Evolutionary conservation across 2,113 vertebrate species (phyloP).

Genomic region (Brachirus orientalis): DNA sequence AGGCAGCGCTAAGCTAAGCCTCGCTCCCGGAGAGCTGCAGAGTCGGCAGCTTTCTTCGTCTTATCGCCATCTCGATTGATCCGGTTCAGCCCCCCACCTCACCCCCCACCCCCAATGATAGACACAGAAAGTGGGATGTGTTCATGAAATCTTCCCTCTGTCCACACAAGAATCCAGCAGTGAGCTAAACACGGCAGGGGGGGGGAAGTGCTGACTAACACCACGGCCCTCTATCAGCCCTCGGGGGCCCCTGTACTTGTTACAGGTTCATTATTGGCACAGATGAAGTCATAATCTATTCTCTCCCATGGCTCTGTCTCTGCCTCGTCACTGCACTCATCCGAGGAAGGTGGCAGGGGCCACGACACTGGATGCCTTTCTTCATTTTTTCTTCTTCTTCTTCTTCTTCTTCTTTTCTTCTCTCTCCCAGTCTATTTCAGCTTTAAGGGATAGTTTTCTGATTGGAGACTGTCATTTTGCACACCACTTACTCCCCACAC

Average conservation of each 20-base stretch:
- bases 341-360: slow-evolving; percentile 25
- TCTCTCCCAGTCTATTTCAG: slow-evolving; percentile 19
- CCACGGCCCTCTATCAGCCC: slow-evolving; percentile 32
- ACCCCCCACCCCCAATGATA: too few relatives aligned
- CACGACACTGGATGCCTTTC: background rate
- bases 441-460: slow-evolving; percentile 15
- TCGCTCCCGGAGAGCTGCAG: slow-evolving; percentile 61
- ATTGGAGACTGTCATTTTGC: too few relatives aligned
- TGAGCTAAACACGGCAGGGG: background rate
- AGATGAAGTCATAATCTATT: slow-evolving; percentile 64
- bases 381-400: background rate
- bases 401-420: background rate
- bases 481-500: too few relatives aligned
- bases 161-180: slow-evolving; percentile 19
- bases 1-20: slow-evolving; percentile 57
- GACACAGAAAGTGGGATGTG: slow-evolving; percentile 67
- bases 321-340: slow-evolving; percentile 37
- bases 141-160: slow-evolving; percentile 48
- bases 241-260: slow-evolving; percentile 40
- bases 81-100: too few relatives aligned
- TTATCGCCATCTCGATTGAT: slow-evolving; percentile 76
- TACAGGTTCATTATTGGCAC: slow-evolving; percentile 68
- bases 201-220: slow-evolving; percentile 69
- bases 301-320: slow-evolving; percentile 63
- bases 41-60: slow-evolving; percentile 70